phyloP scores from a whole-genome alignment of 2,888 invertebrate species.

The Carcina quercana region DNA sequence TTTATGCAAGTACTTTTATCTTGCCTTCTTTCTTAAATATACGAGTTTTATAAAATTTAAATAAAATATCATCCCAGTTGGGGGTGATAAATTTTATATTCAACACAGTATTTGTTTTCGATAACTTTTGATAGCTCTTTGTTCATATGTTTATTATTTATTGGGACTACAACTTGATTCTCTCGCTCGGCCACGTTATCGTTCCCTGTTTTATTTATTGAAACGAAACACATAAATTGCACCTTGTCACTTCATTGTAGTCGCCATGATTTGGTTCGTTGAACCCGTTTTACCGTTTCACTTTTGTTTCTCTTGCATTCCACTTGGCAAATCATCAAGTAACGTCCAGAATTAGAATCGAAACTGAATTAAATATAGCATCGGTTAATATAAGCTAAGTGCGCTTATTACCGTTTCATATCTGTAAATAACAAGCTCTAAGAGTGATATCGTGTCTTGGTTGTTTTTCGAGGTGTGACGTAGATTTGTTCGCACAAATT shows the following conservation, averaged over 20 bases:
- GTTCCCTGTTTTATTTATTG: conserved; percentile 24
- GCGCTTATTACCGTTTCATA: conserved; percentile 2
- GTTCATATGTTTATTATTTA: too few relatives aligned
- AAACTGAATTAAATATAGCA: conserved; percentile 24
- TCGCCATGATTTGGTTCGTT: conserved; percentile 29
- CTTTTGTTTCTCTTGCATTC: conserved; percentile 21
- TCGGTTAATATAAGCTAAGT: conserved; percentile 12
- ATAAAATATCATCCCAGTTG: too few relatives aligned
- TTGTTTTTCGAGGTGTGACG: too few relatives aligned
- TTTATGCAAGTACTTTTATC: too few relatives aligned
- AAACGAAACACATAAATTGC: conserved; percentile 7
- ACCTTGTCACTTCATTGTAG: not conserved
- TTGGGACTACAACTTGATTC: too few relatives aligned
- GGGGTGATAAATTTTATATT: too few relatives aligned
- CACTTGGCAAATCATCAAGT: conserved; percentile 41
- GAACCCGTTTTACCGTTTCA: conserved; percentile 31
- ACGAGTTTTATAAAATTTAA: too few relatives aligned
- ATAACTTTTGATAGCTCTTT: conserved; percentile 18
- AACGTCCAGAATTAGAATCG: conserved; percentile 25
- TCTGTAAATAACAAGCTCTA: conserved; percentile 4
- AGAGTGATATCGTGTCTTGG: too few relatives aligned
- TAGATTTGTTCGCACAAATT: conserved; percentile 8
- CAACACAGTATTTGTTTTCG: too few relatives aligned
- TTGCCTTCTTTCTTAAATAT: too few relatives aligned
- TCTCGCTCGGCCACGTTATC: too few relatives aligned